A percentile compares a stretch with the other conserved stretches of the same genome.
Conservation (phyloP, 53 echinoderm and acorn worm genomes). For the Apostichopus leukothele region DNA sequence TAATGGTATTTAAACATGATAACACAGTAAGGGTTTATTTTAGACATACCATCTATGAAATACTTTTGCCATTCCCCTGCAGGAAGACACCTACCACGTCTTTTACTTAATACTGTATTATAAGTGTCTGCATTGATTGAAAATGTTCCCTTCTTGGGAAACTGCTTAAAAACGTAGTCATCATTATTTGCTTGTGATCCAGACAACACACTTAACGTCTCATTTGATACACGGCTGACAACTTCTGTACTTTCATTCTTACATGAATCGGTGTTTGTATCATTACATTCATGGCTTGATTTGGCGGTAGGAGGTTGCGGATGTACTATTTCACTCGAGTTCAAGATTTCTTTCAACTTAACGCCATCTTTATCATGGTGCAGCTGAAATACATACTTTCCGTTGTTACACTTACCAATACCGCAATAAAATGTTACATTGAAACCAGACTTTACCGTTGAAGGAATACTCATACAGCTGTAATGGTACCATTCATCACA, state of each 20-base stretch:
- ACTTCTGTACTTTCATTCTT: too few species aligned
- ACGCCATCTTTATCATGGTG: background rate
- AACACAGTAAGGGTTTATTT: slow-evolving; percentile 15
- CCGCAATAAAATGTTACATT: slow-evolving; percentile 19
- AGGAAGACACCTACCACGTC: background rate
- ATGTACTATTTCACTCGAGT: too few species aligned
- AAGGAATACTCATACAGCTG: background rate
- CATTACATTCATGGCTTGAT: too few species aligned
- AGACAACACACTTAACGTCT: too few species aligned
- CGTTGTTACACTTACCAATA: slow-evolving; percentile 10
- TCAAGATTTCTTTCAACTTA: background rate
- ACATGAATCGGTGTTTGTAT: too few species aligned
- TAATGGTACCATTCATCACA: slow-evolving; percentile 16
- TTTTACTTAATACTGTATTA: background rate
- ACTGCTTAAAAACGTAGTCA: too few species aligned
- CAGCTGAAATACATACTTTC: background rate
- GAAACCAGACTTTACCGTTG: background rate
- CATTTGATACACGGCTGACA: too few species aligned
- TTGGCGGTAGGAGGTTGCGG: too few species aligned
- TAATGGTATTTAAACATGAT: slow-evolving; percentile 20
- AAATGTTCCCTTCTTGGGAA: too few species aligned
- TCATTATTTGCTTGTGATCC: too few species aligned
- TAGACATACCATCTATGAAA: background rate
- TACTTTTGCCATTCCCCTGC: slow-evolving; percentile 28
- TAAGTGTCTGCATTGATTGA: too few species aligned